These are phyloP conservation scores for Synchiropus splendidus DNA, from an alignment of 2,113 vertebrate genomes.

Conservation along the genomic window DNA sequence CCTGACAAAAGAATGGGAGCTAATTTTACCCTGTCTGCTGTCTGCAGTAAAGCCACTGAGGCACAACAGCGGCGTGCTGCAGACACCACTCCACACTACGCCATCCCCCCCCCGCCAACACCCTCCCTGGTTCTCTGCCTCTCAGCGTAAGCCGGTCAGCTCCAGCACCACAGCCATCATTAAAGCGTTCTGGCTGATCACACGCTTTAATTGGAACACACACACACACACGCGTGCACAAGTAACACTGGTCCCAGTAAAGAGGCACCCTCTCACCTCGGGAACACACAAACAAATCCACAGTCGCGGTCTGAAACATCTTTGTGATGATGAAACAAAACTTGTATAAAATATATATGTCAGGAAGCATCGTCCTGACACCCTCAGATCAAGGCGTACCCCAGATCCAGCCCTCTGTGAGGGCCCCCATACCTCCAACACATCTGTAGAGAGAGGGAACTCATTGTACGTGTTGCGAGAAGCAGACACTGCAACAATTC, in stretches of 20 bases:
- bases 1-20: slow-evolving; percentile 27
- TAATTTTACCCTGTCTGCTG: slow-evolving; percentile 47
- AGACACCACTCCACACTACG: slow-evolving; percentile 55
- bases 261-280: too few species aligned
- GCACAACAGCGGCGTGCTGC: slow-evolving; percentile 44
- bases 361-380: too few species aligned
- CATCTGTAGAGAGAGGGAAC: too few species aligned
- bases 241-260: slow-evolving; percentile 2
- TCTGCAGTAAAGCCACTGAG: slow-evolving; percentile 54
- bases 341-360: too few species aligned
- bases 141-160: slow-evolving; percentile 43
- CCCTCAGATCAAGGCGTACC: too few species aligned
- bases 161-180: slow-evolving; percentile 62
- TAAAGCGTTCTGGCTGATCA: slow-evolving; percentile 74
- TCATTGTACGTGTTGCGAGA: too few species aligned
- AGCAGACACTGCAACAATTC: too few species aligned
- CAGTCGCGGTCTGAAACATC: too few species aligned
- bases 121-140: slow-evolving; percentile 7
- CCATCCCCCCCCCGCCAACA: slow-evolving; percentile 29
- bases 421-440: too few species aligned
- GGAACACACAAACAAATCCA: too few species aligned
- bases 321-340: too few species aligned
- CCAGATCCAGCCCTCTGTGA: too few species aligned
- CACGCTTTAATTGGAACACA: slow-evolving; percentile 68
- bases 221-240: slow-evolving; percentile 11